A percentile compares a stretch with the other conserved stretches of the same genome.
Evolutionary conservation across 2,888 invertebrate species (phyloP).

Genomic region (Eilema depressum): DNA sequence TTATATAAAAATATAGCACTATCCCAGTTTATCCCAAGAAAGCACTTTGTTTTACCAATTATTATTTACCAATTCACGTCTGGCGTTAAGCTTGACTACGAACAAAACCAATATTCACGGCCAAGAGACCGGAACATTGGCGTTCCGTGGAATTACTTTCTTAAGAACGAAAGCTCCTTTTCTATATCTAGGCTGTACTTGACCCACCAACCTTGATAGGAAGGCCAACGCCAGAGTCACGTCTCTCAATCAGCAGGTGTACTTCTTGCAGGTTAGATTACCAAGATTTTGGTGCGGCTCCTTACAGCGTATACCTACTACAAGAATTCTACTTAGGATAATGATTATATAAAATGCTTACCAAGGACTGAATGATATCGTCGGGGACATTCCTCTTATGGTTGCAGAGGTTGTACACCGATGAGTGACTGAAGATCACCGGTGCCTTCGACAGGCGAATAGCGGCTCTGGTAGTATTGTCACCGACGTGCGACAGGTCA

Average conservation of each 20-base stretch:
- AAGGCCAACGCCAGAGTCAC: too few relatives aligned
- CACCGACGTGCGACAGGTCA: slow-evolving; percentile 91
- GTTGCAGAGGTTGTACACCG: slow-evolving; percentile 90
- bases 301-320: too few relatives aligned
- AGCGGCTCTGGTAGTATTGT: slow-evolving; percentile 90
- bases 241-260: background rate
- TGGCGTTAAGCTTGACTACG: background rate
- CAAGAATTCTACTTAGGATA: too few relatives aligned
- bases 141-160: background rate
- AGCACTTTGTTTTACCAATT: too few relatives aligned
- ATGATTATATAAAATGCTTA: slow-evolving; percentile 58
- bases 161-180: background rate
- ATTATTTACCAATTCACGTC: background rate
- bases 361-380: slow-evolving; percentile 87
- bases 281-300: too few relatives aligned
- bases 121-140: background rate
- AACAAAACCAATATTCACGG: background rate
- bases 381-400: slow-evolving; percentile 91
- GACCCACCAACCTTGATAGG: too few relatives aligned
- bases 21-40: background rate
- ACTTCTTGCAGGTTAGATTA: background rate
- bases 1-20: background rate
- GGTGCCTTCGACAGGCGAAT: slow-evolving; percentile 90
- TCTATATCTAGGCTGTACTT: too few relatives aligned
- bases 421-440: slow-evolving; percentile 92